A percentile compares a stretch with the other conserved stretches of the same genome.
These are phyloP conservation scores for Sander vitreus DNA, from an alignment of 2,113 vertebrate genomes.

Conservation along the genomic window DNA sequence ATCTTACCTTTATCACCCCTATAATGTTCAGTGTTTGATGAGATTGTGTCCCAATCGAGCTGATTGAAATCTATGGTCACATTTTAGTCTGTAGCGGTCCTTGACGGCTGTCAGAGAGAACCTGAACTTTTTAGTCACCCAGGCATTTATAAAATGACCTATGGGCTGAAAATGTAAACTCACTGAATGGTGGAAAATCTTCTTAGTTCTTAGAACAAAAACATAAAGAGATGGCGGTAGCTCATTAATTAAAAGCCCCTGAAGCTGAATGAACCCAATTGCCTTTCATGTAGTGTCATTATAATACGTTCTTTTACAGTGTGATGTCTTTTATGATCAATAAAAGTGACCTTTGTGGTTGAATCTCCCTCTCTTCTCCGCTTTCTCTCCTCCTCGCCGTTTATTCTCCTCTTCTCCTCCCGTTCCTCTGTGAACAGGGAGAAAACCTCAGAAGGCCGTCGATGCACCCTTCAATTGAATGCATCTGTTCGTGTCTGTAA, in stretches of 20 bases:
- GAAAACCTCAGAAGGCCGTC: conserved; percentile 25
- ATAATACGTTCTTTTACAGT: conserved; percentile 6
- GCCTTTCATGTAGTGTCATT: not conserved
- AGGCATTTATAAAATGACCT: not conserved
- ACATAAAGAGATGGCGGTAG: not conserved
- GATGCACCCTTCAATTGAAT: conserved; percentile 30
- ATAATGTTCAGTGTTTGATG: not conserved
- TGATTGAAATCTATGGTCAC: not conserved
- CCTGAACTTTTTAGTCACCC: not conserved
- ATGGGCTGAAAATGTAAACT: not conserved
- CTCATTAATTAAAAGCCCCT: conserved; percentile 11
- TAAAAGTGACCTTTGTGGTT: conserved; percentile 4
- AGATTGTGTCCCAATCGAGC: not conserved
- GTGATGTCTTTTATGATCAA: conserved; percentile 6
- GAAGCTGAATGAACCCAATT: conserved; percentile 1
- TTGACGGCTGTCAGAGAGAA: not conserved
- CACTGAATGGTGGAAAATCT: too few relatives aligned
- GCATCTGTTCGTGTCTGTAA: not conserved
- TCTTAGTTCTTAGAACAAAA: not conserved
- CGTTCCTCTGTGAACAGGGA: conserved; percentile 15
- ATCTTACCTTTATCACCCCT: not conserved
- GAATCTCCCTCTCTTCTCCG: not conserved
- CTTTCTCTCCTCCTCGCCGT: not conserved
- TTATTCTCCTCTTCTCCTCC: not conserved
- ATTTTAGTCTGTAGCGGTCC: not conserved